Conservation (phyloP, 2,888 invertebrate species). For the Nemoura dubitans region DNA sequence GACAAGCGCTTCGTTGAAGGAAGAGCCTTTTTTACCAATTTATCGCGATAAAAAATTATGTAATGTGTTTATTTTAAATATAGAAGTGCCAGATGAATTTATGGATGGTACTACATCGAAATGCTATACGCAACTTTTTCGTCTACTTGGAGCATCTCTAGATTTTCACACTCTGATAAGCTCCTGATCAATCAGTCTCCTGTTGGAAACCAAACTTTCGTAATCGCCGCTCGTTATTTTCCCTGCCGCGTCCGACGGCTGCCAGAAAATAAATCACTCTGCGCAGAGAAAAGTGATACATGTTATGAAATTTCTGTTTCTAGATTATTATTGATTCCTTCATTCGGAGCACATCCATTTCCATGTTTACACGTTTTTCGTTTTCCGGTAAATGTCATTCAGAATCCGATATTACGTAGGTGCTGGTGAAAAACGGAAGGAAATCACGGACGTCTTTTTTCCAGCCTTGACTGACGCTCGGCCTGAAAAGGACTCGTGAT, state of each 20-base stretch:
- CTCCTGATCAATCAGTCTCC: neutral
- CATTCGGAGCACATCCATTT: neutral
- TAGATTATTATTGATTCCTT: neutral
- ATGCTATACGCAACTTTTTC: neutral
- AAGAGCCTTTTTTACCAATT: neutral
- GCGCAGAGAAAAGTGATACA: neutral
- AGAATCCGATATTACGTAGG: neutral
- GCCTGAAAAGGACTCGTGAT: neutral
- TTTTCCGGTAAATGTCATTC: neutral
- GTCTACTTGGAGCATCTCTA: neutral
- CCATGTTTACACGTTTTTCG: neutral
- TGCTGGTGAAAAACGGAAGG: neutral
- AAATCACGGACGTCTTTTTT: neutral
- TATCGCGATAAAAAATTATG: neutral
- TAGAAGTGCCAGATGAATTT: neutral
- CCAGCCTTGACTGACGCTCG: slow-evolving; percentile 2
- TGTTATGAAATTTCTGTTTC: neutral
- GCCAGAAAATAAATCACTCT: neutral
- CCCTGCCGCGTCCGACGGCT: neutral
- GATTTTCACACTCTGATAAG: neutral
- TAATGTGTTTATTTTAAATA: neutral
- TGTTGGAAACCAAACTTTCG: neutral
- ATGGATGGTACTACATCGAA: neutral
- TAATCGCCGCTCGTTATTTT: neutral
- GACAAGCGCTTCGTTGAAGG: neutral